Evolutionary conservation across 2,113 vertebrate genomes (phyloP), one percentile per base, ranked within the genome.

Genomic region (Syrmaticus mikado): DNA sequence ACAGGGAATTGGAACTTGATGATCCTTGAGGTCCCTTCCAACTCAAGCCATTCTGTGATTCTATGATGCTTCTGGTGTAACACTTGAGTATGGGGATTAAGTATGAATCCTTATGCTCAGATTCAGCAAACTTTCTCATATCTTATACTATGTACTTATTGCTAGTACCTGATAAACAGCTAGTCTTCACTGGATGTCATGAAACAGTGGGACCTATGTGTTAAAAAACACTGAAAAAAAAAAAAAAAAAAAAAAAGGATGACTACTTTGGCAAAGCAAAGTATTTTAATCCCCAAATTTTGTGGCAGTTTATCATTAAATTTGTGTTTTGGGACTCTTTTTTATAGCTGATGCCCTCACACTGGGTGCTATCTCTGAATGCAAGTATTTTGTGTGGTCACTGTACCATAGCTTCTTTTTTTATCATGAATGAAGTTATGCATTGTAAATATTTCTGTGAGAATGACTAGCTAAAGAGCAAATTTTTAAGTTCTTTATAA

Each of bases 51-150:
- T 53, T 53, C 27, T 17, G 25, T 53, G 52, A 28, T 53, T 83
- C 36, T 85, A 25, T 82, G 70, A 87, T 74, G 65, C 91, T 92
- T 93, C 77, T 94, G 13, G 58, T 92, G 70, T 89, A 87, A 87
- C 14, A 73, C 18, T 76, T 84, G 77, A 73, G 73, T 82, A 73
- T 66, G 76, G 12, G 24, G 71, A 89, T 82, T 89, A 87, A 70
- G 25, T 71, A 68, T 71, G 34, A 89, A 92, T 34, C n/a, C 76
- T 91, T 89, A 40, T 84, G 45, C 27, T 72, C 11, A 52, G 13
- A 43, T 90, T 90, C 68, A 89, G 48, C 36, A 86, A 85, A 76
- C 15, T 92, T 86, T 67, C 21, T 75, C 65, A 10, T 70, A n/a
- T 75, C 22, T 70, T 61, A 13, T n/a, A 16, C 72, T 71, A 81